phyloP scores from a whole-genome alignment of 2,797 vertebrate species.

The Rhodeus uyekii region DNA sequence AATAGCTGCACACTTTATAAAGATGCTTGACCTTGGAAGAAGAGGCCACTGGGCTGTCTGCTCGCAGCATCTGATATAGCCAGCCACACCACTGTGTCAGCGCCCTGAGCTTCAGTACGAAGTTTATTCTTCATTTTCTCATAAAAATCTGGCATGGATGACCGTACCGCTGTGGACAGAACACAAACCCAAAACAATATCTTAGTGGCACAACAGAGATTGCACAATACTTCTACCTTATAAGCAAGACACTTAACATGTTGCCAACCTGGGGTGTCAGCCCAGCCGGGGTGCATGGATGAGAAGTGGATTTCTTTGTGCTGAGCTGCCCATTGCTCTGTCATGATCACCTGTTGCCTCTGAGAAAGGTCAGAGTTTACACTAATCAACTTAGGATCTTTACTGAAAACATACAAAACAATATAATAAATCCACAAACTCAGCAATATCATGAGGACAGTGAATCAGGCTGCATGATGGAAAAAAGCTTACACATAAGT shows the following conservation, averaged over 20 bases:
- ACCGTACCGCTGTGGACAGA: slow-evolving; percentile 73
- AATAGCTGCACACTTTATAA: not conserved
- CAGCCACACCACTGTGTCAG: slow-evolving; percentile 82
- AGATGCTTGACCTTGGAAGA: slow-evolving; percentile 79
- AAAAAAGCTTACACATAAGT: not conserved
- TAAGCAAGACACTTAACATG: not conserved
- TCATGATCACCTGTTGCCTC: slow-evolving; percentile 86
- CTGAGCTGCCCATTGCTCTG: slow-evolving; percentile 78
- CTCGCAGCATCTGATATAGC: slow-evolving; percentile 67
- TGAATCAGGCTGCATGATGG: not conserved
- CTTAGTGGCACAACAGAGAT: not conserved
- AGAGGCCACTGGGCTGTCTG: slow-evolving; percentile 74
- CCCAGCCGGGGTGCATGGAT: slow-evolving; percentile 85
- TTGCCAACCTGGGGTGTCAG: slow-evolving; percentile 80
- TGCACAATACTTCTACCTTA: not conserved
- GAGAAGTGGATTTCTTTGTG: slow-evolving; percentile 83
- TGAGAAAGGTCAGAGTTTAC: slow-evolving; percentile 52
- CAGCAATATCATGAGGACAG: not conserved
- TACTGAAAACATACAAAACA: not conserved
- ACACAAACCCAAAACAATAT: slow-evolving; percentile 10
- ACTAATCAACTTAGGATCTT: not conserved
- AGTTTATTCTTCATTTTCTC: slow-evolving; percentile 80
- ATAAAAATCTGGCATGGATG: slow-evolving; percentile 81
- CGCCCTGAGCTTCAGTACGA: slow-evolving; percentile 80
- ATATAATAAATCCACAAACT: too few relatives aligned